Percentiles rank a stretch among this genome's conserved stretches.
phyloP scores from a whole-genome alignment of 2,113 vertebrate genomes.

The Halcyon senegalensis region DNA sequence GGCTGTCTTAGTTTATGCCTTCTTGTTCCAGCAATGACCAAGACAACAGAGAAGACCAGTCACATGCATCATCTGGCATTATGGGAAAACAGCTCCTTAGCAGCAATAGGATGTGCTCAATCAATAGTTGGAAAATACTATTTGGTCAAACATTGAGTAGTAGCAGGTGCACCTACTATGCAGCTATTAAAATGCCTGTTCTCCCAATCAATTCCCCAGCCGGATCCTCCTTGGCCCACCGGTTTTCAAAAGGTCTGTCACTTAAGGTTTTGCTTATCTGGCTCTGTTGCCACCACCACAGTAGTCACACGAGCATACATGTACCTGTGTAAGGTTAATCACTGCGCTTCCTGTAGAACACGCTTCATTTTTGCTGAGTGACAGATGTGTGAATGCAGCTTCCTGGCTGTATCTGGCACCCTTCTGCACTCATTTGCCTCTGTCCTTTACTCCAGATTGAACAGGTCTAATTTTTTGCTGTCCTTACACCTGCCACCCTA shows the following conservation, averaged over 20 bases:
- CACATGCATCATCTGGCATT: not conserved
- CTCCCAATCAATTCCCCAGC: not conserved
- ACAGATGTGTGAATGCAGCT: not conserved
- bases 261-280: not conserved
- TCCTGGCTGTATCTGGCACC: not conserved
- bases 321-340: not conserved
- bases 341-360: not conserved
- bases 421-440: not conserved
- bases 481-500: not conserved
- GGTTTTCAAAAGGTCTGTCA: slow-evolving; percentile 1
- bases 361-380: not conserved
- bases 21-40: not conserved
- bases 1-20: not conserved
- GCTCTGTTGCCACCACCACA: not conserved
- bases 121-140: slow-evolving; percentile 48
- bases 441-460: not conserved
- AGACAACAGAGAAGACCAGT: not conserved
- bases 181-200: slow-evolving; percentile 52
- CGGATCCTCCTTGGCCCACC: not conserved
- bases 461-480: not conserved
- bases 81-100: not conserved
- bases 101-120: slow-evolving; percentile 9
- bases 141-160: slow-evolving; percentile 8
- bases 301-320: accelerated
- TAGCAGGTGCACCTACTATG: slow-evolving; percentile 53